A percentile compares a stretch with the other conserved stretches of the same genome.
Conservation (phyloP, 2,888 invertebrate species). For the Orgyia antiqua region DNA sequence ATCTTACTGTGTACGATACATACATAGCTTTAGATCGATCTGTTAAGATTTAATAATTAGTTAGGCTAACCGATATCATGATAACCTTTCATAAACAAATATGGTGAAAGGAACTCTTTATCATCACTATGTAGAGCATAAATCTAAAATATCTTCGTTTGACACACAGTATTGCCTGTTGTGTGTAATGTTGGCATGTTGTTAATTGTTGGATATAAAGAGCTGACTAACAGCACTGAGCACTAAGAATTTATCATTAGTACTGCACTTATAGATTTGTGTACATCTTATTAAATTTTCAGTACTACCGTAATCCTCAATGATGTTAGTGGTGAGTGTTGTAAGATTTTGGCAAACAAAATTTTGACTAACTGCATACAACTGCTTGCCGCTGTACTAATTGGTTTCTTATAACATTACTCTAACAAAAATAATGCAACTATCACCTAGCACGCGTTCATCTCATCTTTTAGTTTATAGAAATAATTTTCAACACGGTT, state of each 20-base stretch:
- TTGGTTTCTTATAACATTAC: slow-evolving; percentile 7
- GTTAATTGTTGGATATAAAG: slow-evolving; percentile 45
- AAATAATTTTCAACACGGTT: slow-evolving; percentile 1
- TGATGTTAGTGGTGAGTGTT: slow-evolving; percentile 75
- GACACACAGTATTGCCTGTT: slow-evolving; percentile 58
- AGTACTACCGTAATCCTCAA: slow-evolving; percentile 72
- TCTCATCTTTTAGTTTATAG: slow-evolving; percentile 8
- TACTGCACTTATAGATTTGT: slow-evolving; percentile 66
- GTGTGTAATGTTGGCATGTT: slow-evolving; percentile 71
- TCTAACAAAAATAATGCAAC: slow-evolving; percentile 10
- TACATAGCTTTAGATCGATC: slow-evolving; percentile 43
- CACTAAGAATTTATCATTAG: slow-evolving; percentile 59
- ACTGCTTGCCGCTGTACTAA: slow-evolving; percentile 26
- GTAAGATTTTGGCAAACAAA: slow-evolving; percentile 64
- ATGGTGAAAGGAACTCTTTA: slow-evolving; percentile 46
- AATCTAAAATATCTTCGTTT: slow-evolving; percentile 70
- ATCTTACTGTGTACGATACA: slow-evolving; percentile 60
- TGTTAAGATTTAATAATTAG: slow-evolving; percentile 22
- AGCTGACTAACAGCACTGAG: slow-evolving; percentile 74
- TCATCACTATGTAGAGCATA: slow-evolving; percentile 28
- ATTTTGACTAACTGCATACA: slow-evolving; percentile 55
- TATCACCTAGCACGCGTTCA: slow-evolving; percentile 8
- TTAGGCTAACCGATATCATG: slow-evolving; percentile 36
- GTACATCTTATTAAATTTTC: slow-evolving; percentile 66
- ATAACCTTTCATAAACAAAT: slow-evolving; percentile 33